A percentile compares a stretch with the other conserved stretches of the same genome.
phyloP scores from a whole-genome alignment of 2,888 invertebrate genomes.

The Drosophila nr. perissopoda region DNA sequence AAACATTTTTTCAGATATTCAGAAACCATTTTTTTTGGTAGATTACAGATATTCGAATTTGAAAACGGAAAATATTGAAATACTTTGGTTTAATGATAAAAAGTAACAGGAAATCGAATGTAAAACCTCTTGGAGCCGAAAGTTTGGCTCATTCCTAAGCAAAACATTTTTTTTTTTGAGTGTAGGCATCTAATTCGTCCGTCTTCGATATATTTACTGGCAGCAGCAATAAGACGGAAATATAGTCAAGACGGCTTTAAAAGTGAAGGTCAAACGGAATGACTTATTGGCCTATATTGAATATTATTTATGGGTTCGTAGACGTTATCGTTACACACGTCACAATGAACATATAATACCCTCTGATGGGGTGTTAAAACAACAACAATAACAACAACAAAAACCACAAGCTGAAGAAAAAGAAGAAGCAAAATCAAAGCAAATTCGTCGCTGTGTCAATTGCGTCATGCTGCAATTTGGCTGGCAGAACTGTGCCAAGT shows the following conservation, averaged over 20 bases:
- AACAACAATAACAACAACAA: not conserved
- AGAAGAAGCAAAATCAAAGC: constrained; percentile 43
- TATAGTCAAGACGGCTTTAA: not conserved
- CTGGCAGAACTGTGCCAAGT: constrained; percentile 74
- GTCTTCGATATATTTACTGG: not conserved
- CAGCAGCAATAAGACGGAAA: not conserved
- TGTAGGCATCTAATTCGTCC: not conserved
- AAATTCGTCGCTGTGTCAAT: constrained; percentile 64
- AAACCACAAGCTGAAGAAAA: not conserved
- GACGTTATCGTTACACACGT: not conserved
- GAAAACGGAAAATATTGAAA: not conserved
- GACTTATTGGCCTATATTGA: not conserved
- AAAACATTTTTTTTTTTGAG: not conserved
- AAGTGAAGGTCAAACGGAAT: not conserved
- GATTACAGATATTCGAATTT: too few relatives aligned
- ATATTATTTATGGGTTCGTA: not conserved
- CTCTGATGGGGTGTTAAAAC: not conserved
- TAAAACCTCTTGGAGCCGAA: not conserved
- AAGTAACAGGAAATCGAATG: too few relatives aligned
- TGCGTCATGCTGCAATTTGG: constrained; percentile 79
- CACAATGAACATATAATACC: not conserved
- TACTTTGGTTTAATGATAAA: not conserved
- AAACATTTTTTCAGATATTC: too few relatives aligned
- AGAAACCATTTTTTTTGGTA: too few relatives aligned
- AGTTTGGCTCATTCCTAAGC: not conserved